These are phyloP conservation scores for Phyllostomus discolor DNA, from an alignment of 2,113 vertebrate species.

Conservation along the genomic window DNA sequence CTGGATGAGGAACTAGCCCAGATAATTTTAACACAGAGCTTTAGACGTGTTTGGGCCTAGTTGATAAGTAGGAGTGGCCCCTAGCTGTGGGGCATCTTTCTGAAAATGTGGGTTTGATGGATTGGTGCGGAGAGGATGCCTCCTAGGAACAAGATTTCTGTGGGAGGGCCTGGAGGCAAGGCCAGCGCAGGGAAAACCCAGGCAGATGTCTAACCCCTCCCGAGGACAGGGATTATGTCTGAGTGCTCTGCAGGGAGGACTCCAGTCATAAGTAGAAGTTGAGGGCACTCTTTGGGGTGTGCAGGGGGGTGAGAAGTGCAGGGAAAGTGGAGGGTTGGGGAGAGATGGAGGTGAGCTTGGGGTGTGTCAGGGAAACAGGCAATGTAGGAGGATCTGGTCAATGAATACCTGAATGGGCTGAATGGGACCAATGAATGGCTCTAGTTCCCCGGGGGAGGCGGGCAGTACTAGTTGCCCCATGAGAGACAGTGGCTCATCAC, in stretches of 20 bases:
- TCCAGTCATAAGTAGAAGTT: background rate
- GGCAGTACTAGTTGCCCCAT: rapidly evolving
- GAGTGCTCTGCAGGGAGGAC: background rate
- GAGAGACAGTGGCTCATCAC: background rate
- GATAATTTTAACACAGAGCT: background rate
- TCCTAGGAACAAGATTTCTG: background rate
- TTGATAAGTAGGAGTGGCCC: background rate
- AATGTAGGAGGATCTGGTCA: background rate
- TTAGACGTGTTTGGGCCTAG: background rate
- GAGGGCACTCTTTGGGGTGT: background rate
- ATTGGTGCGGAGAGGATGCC: background rate
- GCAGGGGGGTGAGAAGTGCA: too few species aligned
- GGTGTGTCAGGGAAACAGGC: background rate
- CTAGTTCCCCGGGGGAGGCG: background rate
- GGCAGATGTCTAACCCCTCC: background rate
- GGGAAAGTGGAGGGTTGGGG: background rate
- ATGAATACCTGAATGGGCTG: background rate
- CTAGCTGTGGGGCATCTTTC: background rate
- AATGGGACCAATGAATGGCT: background rate
- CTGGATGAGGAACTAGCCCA: background rate
- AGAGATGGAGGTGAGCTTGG: background rate
- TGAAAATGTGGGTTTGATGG: background rate
- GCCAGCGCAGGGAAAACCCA: background rate
- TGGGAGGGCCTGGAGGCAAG: background rate
- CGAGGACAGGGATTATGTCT: background rate